Evolutionary conservation across 2,797 vertebrate genomes (phyloP), one percentile per base, ranked within the genome.

Genomic region (Okamejei kenojei): DNA sequence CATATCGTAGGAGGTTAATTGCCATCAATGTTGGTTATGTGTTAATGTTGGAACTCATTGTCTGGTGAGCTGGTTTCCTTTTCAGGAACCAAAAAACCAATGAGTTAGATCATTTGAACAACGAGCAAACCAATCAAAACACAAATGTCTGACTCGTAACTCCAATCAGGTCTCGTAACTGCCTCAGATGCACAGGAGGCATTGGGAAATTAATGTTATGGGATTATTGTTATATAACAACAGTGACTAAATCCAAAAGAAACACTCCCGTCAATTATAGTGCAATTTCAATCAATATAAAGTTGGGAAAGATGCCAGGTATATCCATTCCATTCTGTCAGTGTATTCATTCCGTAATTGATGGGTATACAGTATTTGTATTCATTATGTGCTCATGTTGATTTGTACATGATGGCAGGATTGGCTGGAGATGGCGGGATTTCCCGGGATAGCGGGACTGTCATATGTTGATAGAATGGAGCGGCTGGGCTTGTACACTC

Each of bases 121-220:
- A 29, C 38, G 81, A 65, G 35, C 1, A 26, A 74, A 7, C 11
- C 54, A 54, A 38, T 54, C 91, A 93, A 93, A 94, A 86, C 94
- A 94, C 94, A 94, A 96, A 94, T 94, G 93, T 90, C 94, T 96
- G 95, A 96, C 95, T n/a, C n/a, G n/a, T n/a, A n/a, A n/a, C n/a
- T n/a, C n/a, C n/a, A n/a, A 94, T 96, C 95, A 96, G 94, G 93
- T 94, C 94, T 94, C 95, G 95, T 95, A 93, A 94, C 93, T 95
- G 94, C 95, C 94, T 95, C 95, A 93, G 94, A 29, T 74, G 10
- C 26, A 4, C 26, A 54, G 68, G 8, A 76, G 11, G 35, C 23
- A 45, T 35, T 45, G 38, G 13, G 90, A 54, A 23, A 21, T 15
- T 23, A 13, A 29, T 73, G 7, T 73, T 74, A 6, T 45, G 35